Percentiles rank a stretch among this genome's conserved stretches.
These are phyloP conservation scores for Lamprologus tigripictilis DNA, from an alignment of 2,113 vertebrate species.

Conservation along the genomic window DNA sequence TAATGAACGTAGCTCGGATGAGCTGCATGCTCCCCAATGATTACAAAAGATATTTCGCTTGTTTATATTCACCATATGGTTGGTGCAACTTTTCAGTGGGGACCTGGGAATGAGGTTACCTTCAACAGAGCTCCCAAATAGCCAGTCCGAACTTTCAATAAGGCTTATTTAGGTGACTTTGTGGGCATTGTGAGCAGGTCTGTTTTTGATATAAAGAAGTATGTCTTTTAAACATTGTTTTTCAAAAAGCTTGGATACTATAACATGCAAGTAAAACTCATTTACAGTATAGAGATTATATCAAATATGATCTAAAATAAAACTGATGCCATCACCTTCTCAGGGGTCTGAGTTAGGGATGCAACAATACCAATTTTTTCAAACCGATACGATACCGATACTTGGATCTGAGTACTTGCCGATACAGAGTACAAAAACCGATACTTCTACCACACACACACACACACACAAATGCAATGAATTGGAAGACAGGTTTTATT, in stretches of 20 bases:
- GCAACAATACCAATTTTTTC: too few species aligned
- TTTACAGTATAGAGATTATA: neutral
- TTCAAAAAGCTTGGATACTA: neutral
- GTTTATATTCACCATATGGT: slow-evolving; percentile 56
- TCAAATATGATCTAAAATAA: neutral
- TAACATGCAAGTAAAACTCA: neutral
- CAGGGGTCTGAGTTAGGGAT: too few species aligned
- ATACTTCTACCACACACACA: too few species aligned
- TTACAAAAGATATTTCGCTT: slow-evolving; percentile 18
- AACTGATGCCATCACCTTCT: neutral
- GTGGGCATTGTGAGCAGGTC: neutral
- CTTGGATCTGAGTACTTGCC: too few species aligned
- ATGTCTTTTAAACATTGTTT: neutral
- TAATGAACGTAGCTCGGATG: slow-evolving; percentile 44
- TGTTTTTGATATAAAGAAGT: neutral
- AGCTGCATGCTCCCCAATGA: slow-evolving; percentile 22
- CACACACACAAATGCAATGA: too few species aligned
- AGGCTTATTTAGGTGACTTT: neutral
- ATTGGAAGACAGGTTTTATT: too few species aligned
- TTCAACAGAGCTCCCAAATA: neutral
- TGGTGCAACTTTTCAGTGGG: neutral
- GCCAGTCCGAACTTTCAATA: neutral
- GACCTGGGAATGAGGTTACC: slow-evolving; percentile 25
- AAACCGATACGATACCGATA: too few species aligned
- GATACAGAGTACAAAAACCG: too few species aligned